Percentiles rank a stretch among this genome's conserved stretches.
These are phyloP conservation scores for Pseudococcus viburni DNA, from an alignment of 2,888 invertebrate species.

Conservation along the genomic window DNA sequence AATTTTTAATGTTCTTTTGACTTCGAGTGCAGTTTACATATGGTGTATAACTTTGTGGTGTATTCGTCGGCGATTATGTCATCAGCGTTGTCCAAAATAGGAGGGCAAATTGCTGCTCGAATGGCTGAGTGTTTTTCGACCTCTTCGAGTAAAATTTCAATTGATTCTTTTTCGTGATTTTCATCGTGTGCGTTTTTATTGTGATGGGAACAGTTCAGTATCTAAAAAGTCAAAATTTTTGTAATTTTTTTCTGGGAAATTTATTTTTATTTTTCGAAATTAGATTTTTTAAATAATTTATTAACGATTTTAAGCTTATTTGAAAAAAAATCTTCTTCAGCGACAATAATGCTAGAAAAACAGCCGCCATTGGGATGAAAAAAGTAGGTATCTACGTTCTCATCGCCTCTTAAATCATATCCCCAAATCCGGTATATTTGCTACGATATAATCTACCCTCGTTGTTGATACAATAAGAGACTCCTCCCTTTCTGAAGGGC, in stretches of 20 bases:
- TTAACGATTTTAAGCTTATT: not conserved
- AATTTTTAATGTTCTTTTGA: not conserved
- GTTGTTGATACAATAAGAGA: not conserved
- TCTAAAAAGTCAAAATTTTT: not conserved
- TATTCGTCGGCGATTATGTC: slow-evolving; percentile 16
- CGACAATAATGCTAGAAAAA: not conserved
- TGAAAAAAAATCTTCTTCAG: not conserved
- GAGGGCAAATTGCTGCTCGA: not conserved
- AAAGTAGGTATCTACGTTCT: too few species aligned
- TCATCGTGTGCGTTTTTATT: not conserved
- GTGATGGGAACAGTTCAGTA: not conserved
- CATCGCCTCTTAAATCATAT: not conserved
- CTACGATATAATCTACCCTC: slow-evolving; percentile 26
- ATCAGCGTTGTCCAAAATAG: not conserved
- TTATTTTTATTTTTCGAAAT: not conserved
- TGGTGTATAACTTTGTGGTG: not conserved
- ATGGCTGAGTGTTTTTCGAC: not conserved
- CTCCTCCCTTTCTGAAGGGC: slow-evolving; percentile 22
- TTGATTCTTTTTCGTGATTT: not conserved
- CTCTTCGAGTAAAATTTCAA: not conserved
- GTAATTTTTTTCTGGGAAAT: too few species aligned
- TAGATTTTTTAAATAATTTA: not conserved
- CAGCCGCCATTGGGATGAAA: not conserved
- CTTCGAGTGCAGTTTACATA: not conserved
- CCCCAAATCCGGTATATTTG: not conserved